Conservation (phyloP, 2,888 invertebrate species). For the Agriopis leucophaearia region DNA sequence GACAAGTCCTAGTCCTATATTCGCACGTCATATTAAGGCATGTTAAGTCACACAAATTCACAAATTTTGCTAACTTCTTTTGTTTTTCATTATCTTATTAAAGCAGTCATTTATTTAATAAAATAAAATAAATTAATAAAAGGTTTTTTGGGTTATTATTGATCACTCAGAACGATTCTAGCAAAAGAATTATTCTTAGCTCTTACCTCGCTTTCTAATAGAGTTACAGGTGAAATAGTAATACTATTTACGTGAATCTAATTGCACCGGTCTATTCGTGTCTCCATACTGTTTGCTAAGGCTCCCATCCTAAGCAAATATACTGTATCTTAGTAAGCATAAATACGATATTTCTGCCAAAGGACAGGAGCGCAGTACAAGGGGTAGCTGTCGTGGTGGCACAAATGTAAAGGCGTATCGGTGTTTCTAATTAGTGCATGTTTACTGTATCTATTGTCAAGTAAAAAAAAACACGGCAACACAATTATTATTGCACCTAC, state of each 20-base stretch:
- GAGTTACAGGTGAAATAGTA: not conserved
- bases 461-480: conserved; percentile 20
- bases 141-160: too few relatives aligned
- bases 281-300: conserved; percentile 21
- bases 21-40: too few relatives aligned
- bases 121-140: too few relatives aligned
- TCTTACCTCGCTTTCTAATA: not conserved
- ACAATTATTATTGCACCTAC: conserved; percentile 35
- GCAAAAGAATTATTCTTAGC: not conserved
- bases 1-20: too few relatives aligned
- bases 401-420: conserved; percentile 43
- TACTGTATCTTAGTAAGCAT: not conserved
- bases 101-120: too few relatives aligned
- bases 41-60: too few relatives aligned
- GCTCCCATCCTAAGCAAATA: conserved; percentile 11
- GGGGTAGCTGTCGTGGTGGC: conserved; percentile 61
- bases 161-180: too few relatives aligned
- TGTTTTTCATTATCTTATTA: too few relatives aligned
- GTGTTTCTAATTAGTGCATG: conserved; percentile 43
- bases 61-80: too few relatives aligned
- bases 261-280: not conserved
- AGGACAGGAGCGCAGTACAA: conserved; percentile 17
- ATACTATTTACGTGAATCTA: not conserved
- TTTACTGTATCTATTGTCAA: conserved; percentile 34
- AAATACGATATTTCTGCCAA: conserved; percentile 1